Evolutionary conservation across 2,113 vertebrate genomes (phyloP).

Genomic region (Coreoperca whiteheadi): DNA sequence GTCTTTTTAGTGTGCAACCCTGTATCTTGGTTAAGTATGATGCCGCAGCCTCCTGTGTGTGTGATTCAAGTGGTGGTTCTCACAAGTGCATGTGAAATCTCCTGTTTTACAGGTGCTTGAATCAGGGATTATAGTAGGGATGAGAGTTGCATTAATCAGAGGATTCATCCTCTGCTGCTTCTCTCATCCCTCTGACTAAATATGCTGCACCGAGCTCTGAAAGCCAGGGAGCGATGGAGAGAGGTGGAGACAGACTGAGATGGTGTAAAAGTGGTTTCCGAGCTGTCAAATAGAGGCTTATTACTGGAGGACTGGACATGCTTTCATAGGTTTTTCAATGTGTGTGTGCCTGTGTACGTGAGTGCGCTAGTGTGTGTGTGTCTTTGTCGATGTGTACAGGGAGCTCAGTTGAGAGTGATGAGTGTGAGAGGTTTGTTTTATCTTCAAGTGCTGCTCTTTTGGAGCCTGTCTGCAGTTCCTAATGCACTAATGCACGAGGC

Average conservation of each 20-base stretch:
- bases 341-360: constrained; percentile 10
- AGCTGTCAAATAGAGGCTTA: constrained; percentile 68
- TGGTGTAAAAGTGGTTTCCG: constrained; percentile 68
- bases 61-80: constrained; percentile 56
- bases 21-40: constrained; percentile 11
- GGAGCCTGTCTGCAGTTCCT: constrained; percentile 25
- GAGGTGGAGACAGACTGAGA: constrained; percentile 37
- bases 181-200: constrained; percentile 66
- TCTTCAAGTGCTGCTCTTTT: constrained; percentile 45
- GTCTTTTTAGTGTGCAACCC: constrained; percentile 23
- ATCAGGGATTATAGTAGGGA: constrained; percentile 73
- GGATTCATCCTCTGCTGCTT: constrained; percentile 59
- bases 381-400: constrained; percentile 24
- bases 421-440: constrained; percentile 57
- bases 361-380: background rate
- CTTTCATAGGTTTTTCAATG: constrained; percentile 34
- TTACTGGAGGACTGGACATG: constrained; percentile 50
- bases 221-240: constrained; percentile 27
- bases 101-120: constrained; percentile 82
- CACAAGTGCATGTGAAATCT: constrained; percentile 58
- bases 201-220: constrained; percentile 54
- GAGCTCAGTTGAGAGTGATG: constrained; percentile 41
- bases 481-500: constrained; percentile 59
- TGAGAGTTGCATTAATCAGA: constrained; percentile 75
- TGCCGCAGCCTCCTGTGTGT: constrained; percentile 20